Percentiles rank a stretch among this genome's conserved stretches.
These are phyloP conservation scores for Forbesichthys agassizii DNA, from an alignment of 2,113 vertebrate species.

Conservation along the genomic window DNA sequence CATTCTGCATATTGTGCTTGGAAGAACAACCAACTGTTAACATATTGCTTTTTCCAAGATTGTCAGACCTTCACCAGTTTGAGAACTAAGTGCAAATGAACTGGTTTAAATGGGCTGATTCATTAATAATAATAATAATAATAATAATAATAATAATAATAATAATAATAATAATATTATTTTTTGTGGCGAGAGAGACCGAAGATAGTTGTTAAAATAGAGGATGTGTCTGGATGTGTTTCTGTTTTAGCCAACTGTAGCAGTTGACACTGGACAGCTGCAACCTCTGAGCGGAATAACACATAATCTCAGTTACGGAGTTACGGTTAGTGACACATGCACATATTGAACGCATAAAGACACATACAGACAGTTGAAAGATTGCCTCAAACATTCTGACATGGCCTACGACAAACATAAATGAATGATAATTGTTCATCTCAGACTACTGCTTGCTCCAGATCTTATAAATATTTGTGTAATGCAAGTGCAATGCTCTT, in stretches of 20 bases:
- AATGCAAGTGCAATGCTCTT: not conserved
- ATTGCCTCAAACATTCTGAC: not conserved
- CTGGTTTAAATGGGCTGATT: no score
- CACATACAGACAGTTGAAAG: conserved; percentile 1
- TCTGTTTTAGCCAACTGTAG: conserved; percentile 5
- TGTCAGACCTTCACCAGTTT: no score
- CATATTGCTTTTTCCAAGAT: no score
- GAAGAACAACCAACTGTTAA: no score
- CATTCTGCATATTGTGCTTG: no score
- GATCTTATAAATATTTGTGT: not conserved
- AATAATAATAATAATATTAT: no score
- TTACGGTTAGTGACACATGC: conserved; percentile 13
- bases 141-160: no score
- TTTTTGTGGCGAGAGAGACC: not conserved
- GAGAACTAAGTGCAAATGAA: no score
- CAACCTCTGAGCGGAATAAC: conserved; percentile 2
- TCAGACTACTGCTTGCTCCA: no score
- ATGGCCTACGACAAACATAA: not conserved
- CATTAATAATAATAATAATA: no score
- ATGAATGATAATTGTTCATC: no score
- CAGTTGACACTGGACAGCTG: conserved; percentile 39
- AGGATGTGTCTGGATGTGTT: no score
- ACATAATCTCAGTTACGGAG: conserved; percentile 5
- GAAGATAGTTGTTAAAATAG: not conserved
- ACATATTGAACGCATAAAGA: not conserved